These are phyloP conservation scores for Lacerta agilis DNA, from an alignment of 2,797 vertebrate species.

Conservation along the genomic window DNA sequence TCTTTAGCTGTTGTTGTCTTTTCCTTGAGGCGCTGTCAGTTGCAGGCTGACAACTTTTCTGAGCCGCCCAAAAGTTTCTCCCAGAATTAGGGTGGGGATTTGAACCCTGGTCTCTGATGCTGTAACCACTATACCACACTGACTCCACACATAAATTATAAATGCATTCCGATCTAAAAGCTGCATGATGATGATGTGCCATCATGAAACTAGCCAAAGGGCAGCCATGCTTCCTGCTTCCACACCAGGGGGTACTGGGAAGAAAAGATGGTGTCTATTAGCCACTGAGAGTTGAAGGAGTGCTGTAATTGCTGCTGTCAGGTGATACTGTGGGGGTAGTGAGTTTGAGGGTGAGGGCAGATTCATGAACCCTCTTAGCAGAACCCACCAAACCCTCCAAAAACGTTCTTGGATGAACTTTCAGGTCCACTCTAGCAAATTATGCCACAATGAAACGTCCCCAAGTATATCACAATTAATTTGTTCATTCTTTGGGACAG, in stretches of 20 bases:
- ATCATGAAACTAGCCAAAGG: neutral
- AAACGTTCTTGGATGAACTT: neutral
- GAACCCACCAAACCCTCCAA: neutral
- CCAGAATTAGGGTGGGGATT: neutral
- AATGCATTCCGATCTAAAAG: neutral
- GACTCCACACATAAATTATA: neutral
- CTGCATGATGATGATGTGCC: too few relatives aligned
- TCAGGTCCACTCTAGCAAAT: neutral
- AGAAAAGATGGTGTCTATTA: neutral
- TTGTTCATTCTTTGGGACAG: neutral
- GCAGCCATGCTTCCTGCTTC: neutral
- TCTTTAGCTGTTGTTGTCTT: neutral
- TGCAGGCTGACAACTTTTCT: neutral
- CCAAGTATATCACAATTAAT: neutral
- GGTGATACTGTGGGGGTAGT: neutral
- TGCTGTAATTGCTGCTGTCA: neutral
- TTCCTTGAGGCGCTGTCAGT: neutral
- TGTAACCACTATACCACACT: neutral
- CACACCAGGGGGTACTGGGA: neutral
- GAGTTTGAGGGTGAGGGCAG: neutral
- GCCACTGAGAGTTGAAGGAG: neutral
- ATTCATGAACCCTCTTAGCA: neutral
- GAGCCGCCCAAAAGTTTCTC: neutral
- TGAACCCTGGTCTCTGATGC: too few relatives aligned
- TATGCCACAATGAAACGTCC: neutral